A percentile compares a stretch with the other conserved stretches of the same genome.
phyloP scores from a whole-genome alignment of 2,888 invertebrate genomes.

The Ochlodes sylvanus region DNA sequence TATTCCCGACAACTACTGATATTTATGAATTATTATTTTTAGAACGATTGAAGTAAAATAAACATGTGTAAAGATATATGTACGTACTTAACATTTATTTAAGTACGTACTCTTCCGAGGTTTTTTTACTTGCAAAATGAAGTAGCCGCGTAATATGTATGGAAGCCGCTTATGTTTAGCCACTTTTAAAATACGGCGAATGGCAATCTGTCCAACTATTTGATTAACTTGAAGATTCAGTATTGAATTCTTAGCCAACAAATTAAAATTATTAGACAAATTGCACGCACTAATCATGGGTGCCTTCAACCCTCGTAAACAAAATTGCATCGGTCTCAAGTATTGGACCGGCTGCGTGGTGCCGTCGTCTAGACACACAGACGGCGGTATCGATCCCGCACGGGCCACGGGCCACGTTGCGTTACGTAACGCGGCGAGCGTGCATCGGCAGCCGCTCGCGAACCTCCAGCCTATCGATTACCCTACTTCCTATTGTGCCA shows the following conservation, averaged over 20 bases:
- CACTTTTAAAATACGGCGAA: too few species aligned
- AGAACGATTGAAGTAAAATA: too few species aligned
- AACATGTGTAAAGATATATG: too few species aligned
- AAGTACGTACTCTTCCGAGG: too few species aligned
- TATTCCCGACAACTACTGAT: too few species aligned
- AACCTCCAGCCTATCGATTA: constrained; percentile 17
- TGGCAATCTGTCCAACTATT: too few species aligned
- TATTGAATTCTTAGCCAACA: not conserved
- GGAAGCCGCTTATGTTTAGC: too few species aligned
- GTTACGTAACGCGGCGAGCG: constrained; percentile 15
- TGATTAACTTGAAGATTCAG: too few species aligned
- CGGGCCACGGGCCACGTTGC: constrained; percentile 3
- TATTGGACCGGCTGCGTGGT: constrained; percentile 14
- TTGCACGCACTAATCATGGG: constrained; percentile 1
- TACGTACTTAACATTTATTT: too few species aligned
- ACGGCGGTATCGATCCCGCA: constrained; percentile 31
- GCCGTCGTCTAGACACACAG: constrained; percentile 34
- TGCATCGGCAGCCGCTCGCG: constrained; percentile 1
- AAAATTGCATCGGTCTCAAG: constrained; percentile 23
- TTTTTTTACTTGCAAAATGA: too few species aligned
- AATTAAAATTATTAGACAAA: not conserved
- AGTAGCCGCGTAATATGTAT: too few species aligned
- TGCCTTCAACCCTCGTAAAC: constrained; percentile 1
- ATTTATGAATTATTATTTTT: too few species aligned
- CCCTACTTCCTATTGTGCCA: constrained; percentile 13